Base-by-base conservation (phyloP, 1,140 invertebrate genomes). In the Pseudomyrmex concolor region DNA sequence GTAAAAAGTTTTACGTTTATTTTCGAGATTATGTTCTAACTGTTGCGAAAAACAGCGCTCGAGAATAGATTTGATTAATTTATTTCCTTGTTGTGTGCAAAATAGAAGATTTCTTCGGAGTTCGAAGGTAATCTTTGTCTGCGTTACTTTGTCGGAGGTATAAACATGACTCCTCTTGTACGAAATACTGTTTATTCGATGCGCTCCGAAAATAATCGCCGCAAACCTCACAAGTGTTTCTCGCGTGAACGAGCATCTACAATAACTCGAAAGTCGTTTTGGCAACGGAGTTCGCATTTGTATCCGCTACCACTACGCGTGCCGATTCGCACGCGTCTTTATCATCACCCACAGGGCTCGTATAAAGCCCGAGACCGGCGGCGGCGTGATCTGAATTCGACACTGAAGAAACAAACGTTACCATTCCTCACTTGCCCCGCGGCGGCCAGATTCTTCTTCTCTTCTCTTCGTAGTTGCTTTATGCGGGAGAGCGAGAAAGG, bases 381-480 rank as follows among this genome's bases (percentile, higher is more conserved):
- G 70, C 78, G 17, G 48, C 78, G 25, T 80, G 73, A 68, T 84
- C 82, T 63, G 82, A 67, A 78, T 78, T 83, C 71, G 81, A 76
- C 62, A 62, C 22, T 73, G 73, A 45, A 77, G 72, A 83, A 83
- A 83, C 82, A 83, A 83, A 83, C 82, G 62, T 13, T 10, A 13
- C 54, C 71, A 43, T 63, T 45, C 48, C 10, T 72, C 48, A 48
- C 10, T 17, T 50, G 55, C 45, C 55, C 54, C 45, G n/a, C 17
- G 54, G 70, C 63, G n/a, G n/a, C 84, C 76, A 17, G 54, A 22
- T 19, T 66, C 67, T 7, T 59, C 51, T 48, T 59, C 45, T 19
- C 50, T 68, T 48, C 67, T 19, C 50, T 68, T 48, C 67, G 71
- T 63, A 25, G 43, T 25, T 48, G 48, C 66, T 70, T 70, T 22